Conservation (phyloP, 2,113 vertebrate genomes). For the Laterallus jamaicensis region DNA sequence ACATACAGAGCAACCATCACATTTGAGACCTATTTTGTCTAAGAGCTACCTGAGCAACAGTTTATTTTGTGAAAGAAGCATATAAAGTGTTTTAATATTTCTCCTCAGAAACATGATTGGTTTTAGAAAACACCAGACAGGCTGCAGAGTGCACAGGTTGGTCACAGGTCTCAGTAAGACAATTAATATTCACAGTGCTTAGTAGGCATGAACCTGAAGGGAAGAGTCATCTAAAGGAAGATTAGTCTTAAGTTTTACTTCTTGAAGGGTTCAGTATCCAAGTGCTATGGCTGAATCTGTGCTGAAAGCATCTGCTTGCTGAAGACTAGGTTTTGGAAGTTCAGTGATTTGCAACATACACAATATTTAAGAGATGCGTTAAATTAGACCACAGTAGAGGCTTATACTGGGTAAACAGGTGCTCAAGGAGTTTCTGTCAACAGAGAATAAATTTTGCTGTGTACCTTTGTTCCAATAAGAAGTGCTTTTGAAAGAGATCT, state of each 20-base stretch:
- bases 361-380: background rate
- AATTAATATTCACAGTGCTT: background rate
- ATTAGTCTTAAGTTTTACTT: background rate
- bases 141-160: background rate
- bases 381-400: background rate
- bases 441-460: background rate
- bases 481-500: background rate
- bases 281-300: background rate
- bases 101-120: background rate
- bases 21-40: background rate
- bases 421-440: background rate
- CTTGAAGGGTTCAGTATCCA: background rate
- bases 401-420: background rate
- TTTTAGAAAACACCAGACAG: background rate
- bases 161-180: background rate
- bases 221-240: background rate
- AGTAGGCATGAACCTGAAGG: background rate
- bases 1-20: background rate
- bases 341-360: background rate
- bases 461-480: background rate
- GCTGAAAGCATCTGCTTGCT: background rate
- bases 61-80: background rate
- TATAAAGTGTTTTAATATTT: background rate
- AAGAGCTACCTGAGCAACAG: background rate
- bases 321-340: background rate